Percentiles rank a stretch among this genome's conserved stretches.
Conservation (phyloP, 1,140 invertebrate species). For the Coptotermes formosanus region DNA sequence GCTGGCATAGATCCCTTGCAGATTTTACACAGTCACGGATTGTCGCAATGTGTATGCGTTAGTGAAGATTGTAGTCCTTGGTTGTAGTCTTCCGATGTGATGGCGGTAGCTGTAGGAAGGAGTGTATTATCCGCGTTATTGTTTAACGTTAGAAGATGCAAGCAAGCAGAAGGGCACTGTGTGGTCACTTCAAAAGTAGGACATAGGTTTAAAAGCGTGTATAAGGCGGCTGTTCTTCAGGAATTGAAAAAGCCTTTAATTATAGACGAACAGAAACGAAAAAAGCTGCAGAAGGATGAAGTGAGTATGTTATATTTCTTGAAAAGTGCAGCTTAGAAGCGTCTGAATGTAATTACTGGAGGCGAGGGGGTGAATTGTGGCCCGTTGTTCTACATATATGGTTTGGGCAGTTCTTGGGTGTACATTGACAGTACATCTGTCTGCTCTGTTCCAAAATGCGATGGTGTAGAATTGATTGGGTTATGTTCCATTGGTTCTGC, state of each 20-base stretch:
- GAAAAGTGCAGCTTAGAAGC: too few relatives aligned
- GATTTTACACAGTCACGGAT: too few relatives aligned
- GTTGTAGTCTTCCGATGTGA: not conserved
- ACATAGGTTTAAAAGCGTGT: not conserved
- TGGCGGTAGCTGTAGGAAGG: not conserved
- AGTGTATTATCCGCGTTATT: not conserved
- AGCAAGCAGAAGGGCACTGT: not conserved
- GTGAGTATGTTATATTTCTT: constrained; percentile 38
- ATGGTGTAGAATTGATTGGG: too few relatives aligned
- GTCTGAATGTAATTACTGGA: too few relatives aligned
- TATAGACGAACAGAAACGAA: constrained; percentile 46
- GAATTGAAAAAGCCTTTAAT: constrained; percentile 48
- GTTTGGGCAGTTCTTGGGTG: too few relatives aligned
- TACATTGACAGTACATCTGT: too few relatives aligned
- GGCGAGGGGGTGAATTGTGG: too few relatives aligned
- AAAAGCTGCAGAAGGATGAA: constrained; percentile 45
- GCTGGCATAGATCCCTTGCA: too few relatives aligned
- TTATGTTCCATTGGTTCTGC: too few relatives aligned
- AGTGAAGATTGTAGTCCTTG: too few relatives aligned
- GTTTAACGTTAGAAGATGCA: not conserved
- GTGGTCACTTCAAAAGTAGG: not conserved
- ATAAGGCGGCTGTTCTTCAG: constrained; percentile 51
- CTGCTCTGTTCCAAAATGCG: too few relatives aligned
- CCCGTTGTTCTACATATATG: too few relatives aligned
- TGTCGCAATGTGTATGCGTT: not conserved